Conservation (phyloP, 2,113 vertebrate genomes). For the Colius striatus region DNA sequence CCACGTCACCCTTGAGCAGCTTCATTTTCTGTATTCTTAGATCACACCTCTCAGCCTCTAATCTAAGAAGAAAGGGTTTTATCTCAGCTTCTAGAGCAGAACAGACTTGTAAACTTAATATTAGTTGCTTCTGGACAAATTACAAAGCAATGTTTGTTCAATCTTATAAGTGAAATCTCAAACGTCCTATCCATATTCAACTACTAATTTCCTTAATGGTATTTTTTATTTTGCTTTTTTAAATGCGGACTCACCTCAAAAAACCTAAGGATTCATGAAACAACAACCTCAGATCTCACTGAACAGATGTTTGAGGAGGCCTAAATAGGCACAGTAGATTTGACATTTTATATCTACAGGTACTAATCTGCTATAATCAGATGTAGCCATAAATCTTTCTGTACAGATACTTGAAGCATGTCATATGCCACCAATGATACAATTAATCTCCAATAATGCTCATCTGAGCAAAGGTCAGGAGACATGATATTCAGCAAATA, state of each 20-base stretch:
- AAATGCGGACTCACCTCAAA: background rate
- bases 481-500: conserved; percentile 3
- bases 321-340: conserved; percentile 7
- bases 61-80: background rate
- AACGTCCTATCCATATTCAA: background rate
- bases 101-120: background rate
- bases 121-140: background rate
- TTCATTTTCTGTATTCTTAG: background rate
- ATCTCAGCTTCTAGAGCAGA: background rate
- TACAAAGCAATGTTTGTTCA: background rate
- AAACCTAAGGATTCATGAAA: conserved; percentile 3
- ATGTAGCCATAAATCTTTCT: conserved; percentile 22
- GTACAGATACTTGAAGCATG: conserved; percentile 31
- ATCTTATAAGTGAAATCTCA: background rate
- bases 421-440: conserved; percentile 44
- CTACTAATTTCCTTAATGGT: conserved; percentile 32
- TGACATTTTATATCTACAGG: conserved; percentile 52
- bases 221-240: background rate
- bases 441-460: conserved; percentile 37
- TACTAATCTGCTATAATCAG: conserved; percentile 62
- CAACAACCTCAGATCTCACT: background rate
- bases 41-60: background rate
- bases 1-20: too few relatives aligned
- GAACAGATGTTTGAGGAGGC: conserved; percentile 35
- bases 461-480: conserved; percentile 17